Conservation (phyloP, 2,113 vertebrate genomes). For the Pedionomus torquatus region DNA sequence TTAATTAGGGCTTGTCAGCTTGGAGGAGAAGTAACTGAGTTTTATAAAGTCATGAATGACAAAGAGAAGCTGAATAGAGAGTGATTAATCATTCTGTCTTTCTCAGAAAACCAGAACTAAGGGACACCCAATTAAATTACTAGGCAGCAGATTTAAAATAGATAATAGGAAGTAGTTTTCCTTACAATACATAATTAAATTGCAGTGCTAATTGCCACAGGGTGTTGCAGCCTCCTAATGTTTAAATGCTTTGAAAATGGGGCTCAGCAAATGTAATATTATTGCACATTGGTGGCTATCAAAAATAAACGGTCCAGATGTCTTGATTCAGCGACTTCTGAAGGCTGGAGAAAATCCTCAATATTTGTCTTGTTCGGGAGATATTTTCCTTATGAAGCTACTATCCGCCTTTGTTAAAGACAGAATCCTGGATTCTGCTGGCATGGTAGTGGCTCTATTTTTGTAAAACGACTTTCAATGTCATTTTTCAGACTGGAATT, state of each 20-base stretch:
- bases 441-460: not conserved
- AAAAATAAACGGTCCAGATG: conserved; percentile 56
- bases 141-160: conserved; percentile 56
- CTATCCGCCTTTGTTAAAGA: not conserved
- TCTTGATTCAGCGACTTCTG: not conserved
- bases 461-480: not conserved
- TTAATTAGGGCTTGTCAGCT: conserved; percentile 57
- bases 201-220: conserved; percentile 49
- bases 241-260: conserved; percentile 33
- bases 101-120: conserved; percentile 45
- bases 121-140: conserved; percentile 55
- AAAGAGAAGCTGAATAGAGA: conserved; percentile 58
- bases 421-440: not conserved
- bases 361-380: not conserved
- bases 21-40: conserved; percentile 25
- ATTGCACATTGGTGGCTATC: not conserved
- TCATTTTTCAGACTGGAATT: not conserved
- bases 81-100: conserved; percentile 58
- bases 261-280: conserved; percentile 10
- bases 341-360: not conserved
- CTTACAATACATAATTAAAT: conserved; percentile 62
- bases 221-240: not conserved
- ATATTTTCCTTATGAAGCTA: not conserved
- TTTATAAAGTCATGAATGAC: conserved; percentile 56
- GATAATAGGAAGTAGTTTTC: conserved; percentile 59